Evolutionary conservation across 2,888 invertebrate genomes (phyloP), one percentile per base, ranked within the genome.

Genomic region (Hydropsyche betteni): DNA sequence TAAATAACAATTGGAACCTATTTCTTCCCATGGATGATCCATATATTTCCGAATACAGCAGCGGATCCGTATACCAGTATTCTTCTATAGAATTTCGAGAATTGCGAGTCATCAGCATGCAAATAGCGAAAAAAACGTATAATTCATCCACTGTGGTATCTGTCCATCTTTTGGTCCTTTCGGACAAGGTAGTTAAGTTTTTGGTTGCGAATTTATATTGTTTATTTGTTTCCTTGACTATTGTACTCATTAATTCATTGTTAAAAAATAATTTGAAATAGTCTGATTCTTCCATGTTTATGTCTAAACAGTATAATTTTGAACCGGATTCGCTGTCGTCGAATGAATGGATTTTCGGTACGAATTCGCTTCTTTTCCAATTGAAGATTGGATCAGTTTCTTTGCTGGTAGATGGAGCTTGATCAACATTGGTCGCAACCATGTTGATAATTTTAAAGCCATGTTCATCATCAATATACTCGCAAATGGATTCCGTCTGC

Each of bases 321-420:
- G 24, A 24, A 24, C 52, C 52, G 2, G 52, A 52, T 12, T 52
- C 10, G 2, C 52, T 52, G 10, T 10, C 2, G n/a, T 52, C 52
- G n/a, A 52, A 52, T 52, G 52, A 52, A 52, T 52, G 52, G 52
- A 52, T 52, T 52, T 52, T 10, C 52, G 52, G 52, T 52, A 52
- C 2, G n/a, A 52, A 52, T 52, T 52, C 52, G n/a, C 2, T n/a
- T 2, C 52, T 52, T n/a, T 52, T 52, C 52, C 52, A 52, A 2
- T 52, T n/a, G 52, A 52, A 52, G n/a, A 52, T 52, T 52, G 52
- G 52, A n/a, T 52, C 52, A 52, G 1, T 24, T 24, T 24, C 24
- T 24, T 2, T 1, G 24, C 24, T 24, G 2, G 24, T 2, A 24
- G 24, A 24, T 24, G 24, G 24, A 24, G 2, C 24, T 24, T 2